A percentile compares a stretch with the other conserved stretches of the same genome.
These are phyloP conservation scores for Podarcis raffonei DNA, from an alignment of 2,113 vertebrate genomes.

Conservation along the genomic window DNA sequence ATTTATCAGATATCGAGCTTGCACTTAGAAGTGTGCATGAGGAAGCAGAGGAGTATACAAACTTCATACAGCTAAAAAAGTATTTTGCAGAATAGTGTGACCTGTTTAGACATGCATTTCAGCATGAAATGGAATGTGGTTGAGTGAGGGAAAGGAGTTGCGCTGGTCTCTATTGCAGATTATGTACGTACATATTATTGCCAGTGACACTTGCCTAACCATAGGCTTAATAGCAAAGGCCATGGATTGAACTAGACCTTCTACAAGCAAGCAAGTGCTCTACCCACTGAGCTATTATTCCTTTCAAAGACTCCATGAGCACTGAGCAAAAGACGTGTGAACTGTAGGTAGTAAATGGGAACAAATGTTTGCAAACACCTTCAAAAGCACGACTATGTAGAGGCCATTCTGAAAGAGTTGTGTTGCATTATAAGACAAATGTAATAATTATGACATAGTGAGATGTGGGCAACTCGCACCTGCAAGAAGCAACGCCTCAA, in stretches of 20 bases:
- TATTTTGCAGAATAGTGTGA: not conserved
- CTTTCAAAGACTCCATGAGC: no score
- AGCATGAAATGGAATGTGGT: constrained; percentile 5
- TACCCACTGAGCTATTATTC: not conserved
- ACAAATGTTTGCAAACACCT: not conserved
- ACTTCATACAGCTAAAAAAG: not conserved
- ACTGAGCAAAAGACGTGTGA: not conserved
- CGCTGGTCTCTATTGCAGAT: not conserved
- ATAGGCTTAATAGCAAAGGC: not conserved
- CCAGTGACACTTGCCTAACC: not conserved
- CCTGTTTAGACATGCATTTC: not conserved
- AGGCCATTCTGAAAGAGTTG: not conserved
- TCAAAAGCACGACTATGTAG: not conserved
- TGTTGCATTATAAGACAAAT: no score
- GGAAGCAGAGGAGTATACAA: not conserved
- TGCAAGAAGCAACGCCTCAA: no score
- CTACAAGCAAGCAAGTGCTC: not conserved
- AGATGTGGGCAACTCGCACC: no score
- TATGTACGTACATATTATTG: not conserved
- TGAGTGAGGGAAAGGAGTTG: not conserved
- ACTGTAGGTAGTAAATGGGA: not conserved
- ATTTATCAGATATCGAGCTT: not conserved
- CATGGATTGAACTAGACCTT: no score
- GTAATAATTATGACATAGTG: not conserved
- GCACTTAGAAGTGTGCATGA: not conserved